Evolutionary conservation across 2,113 vertebrate species (phyloP).

Genomic region (Dendropsophus ebraccatus): DNA sequence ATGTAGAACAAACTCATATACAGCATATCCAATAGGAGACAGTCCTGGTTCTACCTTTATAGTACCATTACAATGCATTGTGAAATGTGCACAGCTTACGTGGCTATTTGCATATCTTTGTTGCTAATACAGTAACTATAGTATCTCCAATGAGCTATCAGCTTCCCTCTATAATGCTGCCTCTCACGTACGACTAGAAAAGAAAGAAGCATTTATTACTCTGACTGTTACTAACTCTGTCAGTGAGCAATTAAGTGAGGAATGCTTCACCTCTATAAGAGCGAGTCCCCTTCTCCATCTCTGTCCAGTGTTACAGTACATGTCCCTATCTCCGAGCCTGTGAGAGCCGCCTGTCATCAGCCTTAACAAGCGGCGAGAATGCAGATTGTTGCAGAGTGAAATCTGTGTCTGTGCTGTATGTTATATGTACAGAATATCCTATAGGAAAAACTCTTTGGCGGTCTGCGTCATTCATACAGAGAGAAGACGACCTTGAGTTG

Average conservation of each 20-base stretch:
- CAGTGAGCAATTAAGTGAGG: constrained; percentile 16
- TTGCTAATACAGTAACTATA: constrained; percentile 42
- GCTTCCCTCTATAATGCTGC: neutral
- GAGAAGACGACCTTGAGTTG: neutral
- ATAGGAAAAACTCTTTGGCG: neutral
- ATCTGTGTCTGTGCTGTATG: neutral
- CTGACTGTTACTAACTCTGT: neutral
- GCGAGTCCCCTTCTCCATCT: neutral
- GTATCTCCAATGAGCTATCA: constrained; percentile 23
- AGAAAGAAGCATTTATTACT: neutral
- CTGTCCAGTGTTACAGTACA: neutral
- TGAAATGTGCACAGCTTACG: constrained; percentile 1
- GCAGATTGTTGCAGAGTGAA: neutral
- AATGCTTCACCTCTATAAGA: neutral
- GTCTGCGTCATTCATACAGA: neutral
- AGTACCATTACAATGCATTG: constrained; percentile 1
- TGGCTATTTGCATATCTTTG: constrained; percentile 45
- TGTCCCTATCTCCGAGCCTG: neutral
- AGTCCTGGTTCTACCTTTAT: neutral
- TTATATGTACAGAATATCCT: neutral
- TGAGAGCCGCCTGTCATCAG: neutral
- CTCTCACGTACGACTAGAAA: neutral
- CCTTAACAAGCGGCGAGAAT: no score
- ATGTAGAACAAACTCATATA: no score
- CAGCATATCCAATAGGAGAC: neutral